Base-by-base conservation (phyloP, 2,888 invertebrate genomes). In the Cetonia aurata region DNA sequence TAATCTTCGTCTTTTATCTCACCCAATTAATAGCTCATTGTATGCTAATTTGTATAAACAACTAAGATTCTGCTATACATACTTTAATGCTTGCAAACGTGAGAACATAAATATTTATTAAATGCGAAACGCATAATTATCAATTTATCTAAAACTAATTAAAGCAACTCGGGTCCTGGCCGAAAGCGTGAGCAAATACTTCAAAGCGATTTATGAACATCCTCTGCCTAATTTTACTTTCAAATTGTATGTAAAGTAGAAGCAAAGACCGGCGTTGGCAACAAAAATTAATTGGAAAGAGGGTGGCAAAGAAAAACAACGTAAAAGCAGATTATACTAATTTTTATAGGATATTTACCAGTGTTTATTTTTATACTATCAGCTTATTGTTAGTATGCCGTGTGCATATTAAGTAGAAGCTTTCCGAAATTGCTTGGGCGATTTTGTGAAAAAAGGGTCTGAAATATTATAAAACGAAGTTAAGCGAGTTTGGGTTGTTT, bases 251-350 rank as follows among this genome's bases (percentile, higher is more conserved):
- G 53, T 31, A 31, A 53, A 53, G 25, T 25, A 25, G 25, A 25
- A 25, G 31, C 53, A n/a, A 19, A 10, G 53, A 53, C 1, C 4
- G 25, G 25, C 25, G 25, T 25, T 25, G 25, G 31, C 53, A 53
- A 31, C 25, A 53, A 53, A 53, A 53, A 53, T 31, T 31, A 53
- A 31, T 53, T 53, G 31, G 53, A 53, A 31, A 25, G 25, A 6
- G 31, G 12, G 31, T 31, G 19, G 6, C 1, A 6, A 53, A 53
- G 19, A 17, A 25, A 19, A 53, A 53, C 53, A n/a, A n/a, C 31
- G 2, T 53, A 25, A 53, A 53, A 53, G 12, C 53, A n/a, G 53
- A 53, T 53, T 53, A 53, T 19, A 53, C 25, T 53, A 53, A 53
- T 53, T 53, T 53, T 31, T 31, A 31, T 53, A 4, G 25, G 4